These are phyloP conservation scores for Neoscelio sp. DNA, from an alignment of 2,888 invertebrate species.

Conservation along the genomic window DNA sequence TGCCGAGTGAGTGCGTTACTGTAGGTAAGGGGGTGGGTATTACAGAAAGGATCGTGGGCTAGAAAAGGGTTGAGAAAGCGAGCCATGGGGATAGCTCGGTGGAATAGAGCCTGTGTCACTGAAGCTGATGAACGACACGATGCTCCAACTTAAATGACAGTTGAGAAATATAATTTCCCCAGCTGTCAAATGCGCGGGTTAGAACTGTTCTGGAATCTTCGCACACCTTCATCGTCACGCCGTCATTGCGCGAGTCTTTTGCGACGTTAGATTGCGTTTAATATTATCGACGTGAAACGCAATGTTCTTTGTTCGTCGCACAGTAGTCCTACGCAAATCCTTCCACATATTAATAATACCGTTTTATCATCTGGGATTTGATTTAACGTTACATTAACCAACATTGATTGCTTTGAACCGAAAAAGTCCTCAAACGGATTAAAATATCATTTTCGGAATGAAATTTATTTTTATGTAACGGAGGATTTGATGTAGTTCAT, in stretches of 20 bases:
- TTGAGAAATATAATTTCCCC: slow-evolving; percentile 81
- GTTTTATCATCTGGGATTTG: neutral
- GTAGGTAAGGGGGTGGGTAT: slow-evolving; percentile 54
- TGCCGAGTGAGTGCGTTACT: slow-evolving; percentile 27
- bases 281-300: slow-evolving; percentile 48
- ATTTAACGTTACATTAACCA: neutral
- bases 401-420: too few relatives aligned
- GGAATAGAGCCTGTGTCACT: slow-evolving; percentile 50
- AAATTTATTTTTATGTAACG: too few relatives aligned
- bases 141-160: slow-evolving; percentile 80
- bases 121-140: slow-evolving; percentile 74
- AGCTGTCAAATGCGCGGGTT: slow-evolving; percentile 79
- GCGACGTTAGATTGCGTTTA: slow-evolving; percentile 45
- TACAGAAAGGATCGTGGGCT: slow-evolving; percentile 35
- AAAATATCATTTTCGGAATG: neutral
- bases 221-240: slow-evolving; percentile 43
- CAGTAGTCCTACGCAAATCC: neutral
- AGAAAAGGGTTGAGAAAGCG: slow-evolving; percentile 56
- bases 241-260: slow-evolving; percentile 58
- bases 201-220: slow-evolving; percentile 74
- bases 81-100: slow-evolving; percentile 56
- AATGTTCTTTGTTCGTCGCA: slow-evolving; percentile 25
- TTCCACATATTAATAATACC: neutral
- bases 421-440: neutral
- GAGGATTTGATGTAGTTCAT: too few relatives aligned